Percentiles rank a stretch among this genome's conserved stretches.
phyloP scores from a whole-genome alignment of 2,113 vertebrate genomes.

The Dromiciops gliroides region DNA sequence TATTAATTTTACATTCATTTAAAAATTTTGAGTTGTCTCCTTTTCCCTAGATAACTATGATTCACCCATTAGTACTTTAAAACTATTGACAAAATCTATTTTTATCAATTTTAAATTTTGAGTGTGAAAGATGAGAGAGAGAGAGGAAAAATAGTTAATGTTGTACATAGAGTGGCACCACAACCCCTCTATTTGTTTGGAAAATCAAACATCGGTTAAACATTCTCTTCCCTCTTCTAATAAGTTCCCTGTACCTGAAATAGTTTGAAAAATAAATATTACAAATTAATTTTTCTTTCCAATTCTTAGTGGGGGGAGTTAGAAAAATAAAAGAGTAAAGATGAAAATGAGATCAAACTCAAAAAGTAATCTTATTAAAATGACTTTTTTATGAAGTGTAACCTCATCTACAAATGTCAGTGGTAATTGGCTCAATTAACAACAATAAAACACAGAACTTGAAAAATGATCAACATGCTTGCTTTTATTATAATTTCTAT shows the following conservation, averaged over 20 bases:
- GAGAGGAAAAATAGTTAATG: neutral
- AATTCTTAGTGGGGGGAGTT: neutral
- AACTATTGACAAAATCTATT: neutral
- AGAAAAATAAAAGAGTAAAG: neutral
- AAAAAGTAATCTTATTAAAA: slow-evolving; percentile 32
- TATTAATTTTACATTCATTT: neutral
- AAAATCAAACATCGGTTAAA: slow-evolving; percentile 22
- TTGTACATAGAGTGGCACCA: neutral
- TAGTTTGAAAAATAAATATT: slow-evolving; percentile 33
- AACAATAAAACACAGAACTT: neutral
- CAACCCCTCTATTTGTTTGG: slow-evolving; percentile 9
- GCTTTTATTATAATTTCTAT: slow-evolving; percentile 1
- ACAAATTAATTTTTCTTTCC: neutral
- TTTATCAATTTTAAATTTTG: neutral
- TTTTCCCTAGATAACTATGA: neutral
- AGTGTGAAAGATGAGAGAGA: neutral
- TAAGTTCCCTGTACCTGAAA: neutral
- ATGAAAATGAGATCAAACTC: slow-evolving; percentile 33
- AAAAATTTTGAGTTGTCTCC: neutral
- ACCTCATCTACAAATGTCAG: slow-evolving; percentile 3
- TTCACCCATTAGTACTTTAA: neutral
- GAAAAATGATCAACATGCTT: slow-evolving; percentile 1
- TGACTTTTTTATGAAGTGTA: slow-evolving; percentile 29
- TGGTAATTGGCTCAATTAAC: neutral
- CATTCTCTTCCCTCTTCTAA: slow-evolving; percentile 15